Conservation (phyloP, 2,797 vertebrate species). For the Discoglossus pictus region DNA sequence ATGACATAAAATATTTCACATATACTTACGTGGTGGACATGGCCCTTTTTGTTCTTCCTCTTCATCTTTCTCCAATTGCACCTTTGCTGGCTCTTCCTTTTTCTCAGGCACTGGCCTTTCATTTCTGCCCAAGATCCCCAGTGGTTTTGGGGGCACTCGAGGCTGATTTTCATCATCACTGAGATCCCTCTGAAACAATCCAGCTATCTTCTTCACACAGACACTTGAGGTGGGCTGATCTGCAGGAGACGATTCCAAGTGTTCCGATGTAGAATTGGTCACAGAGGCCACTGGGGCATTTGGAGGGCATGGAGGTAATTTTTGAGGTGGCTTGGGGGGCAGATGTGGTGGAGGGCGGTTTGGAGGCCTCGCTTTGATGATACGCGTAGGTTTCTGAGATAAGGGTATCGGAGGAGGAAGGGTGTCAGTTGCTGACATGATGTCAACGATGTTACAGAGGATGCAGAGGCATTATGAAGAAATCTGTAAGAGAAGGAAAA, state of each 20-base stretch:
- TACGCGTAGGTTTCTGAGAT: conserved; percentile 51
- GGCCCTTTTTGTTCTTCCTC: not conserved
- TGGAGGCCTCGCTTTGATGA: conserved; percentile 50
- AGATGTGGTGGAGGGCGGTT: conserved; percentile 48
- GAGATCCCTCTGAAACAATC: conserved; percentile 36
- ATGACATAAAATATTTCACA: no score
- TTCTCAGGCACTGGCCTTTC: not conserved
- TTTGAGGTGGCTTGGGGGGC: conserved; percentile 45
- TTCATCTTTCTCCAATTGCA: not conserved
- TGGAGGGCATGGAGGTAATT: conserved; percentile 6
- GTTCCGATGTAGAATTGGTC: not conserved
- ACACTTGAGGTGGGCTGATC: not conserved
- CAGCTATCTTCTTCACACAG: conserved; percentile 33
- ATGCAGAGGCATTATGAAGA: not conserved
- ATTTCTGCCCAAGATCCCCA: not conserved
- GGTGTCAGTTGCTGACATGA: conserved; percentile 47
- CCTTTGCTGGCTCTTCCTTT: not conserved
- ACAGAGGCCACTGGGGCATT: not conserved
- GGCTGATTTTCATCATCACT: conserved; percentile 5
- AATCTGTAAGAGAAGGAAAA: not conserved
- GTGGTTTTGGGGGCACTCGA: not conserved
- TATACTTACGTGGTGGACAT: conserved; percentile 32
- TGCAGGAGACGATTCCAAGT: not conserved
- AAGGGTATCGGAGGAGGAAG: conserved; percentile 50
- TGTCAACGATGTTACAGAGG: not conserved